Percentiles rank a stretch among this genome's conserved stretches.
Evolutionary conservation across 2,888 invertebrate species (phyloP).

Genomic region (Nemotelus pantherinus): DNA sequence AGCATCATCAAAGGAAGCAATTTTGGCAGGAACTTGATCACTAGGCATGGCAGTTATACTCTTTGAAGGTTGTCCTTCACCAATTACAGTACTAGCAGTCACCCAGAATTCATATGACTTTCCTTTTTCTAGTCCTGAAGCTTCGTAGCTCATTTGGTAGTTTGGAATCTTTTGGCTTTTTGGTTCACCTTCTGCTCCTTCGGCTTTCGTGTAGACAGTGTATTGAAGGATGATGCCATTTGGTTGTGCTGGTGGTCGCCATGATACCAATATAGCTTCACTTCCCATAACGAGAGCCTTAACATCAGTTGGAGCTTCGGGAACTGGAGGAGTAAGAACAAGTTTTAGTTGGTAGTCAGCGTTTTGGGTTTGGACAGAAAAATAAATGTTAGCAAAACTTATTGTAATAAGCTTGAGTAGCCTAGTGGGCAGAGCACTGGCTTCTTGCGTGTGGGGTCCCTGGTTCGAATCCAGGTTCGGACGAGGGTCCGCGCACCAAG

Average conservation of each 20-base stretch:
- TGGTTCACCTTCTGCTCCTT: conserved; percentile 73
- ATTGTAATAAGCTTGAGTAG: no score
- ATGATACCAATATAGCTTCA: conserved; percentile 91
- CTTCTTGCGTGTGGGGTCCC: no score
- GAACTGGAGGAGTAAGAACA: conserved; percentile 70
- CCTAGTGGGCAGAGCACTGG: no score
- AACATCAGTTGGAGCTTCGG: conserved; percentile 91
- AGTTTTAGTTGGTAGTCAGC: background rate
- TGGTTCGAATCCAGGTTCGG: no score
- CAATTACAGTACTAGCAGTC: conserved; percentile 92
- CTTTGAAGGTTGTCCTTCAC: conserved; percentile 91
- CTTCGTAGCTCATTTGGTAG: conserved; percentile 87
- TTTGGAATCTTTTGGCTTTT: conserved; percentile 82
- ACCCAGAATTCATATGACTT: conserved; percentile 94
- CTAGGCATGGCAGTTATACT: conserved; percentile 87
- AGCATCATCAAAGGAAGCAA: conserved; percentile 94
- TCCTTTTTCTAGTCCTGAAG: conserved; percentile 81
- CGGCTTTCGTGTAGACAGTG: conserved; percentile 87
- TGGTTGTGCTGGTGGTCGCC: conserved; percentile 91
- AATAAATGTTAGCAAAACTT: no score
- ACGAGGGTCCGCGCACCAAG: no score
- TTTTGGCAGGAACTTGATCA: conserved; percentile 84
- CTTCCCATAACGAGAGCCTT: conserved; percentile 93
- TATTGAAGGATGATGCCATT: conserved; percentile 95
- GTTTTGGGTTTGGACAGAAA: no score